Evolutionary conservation across 2,888 invertebrate genomes (phyloP).

Genomic region (Falcaria lacertinaria): DNA sequence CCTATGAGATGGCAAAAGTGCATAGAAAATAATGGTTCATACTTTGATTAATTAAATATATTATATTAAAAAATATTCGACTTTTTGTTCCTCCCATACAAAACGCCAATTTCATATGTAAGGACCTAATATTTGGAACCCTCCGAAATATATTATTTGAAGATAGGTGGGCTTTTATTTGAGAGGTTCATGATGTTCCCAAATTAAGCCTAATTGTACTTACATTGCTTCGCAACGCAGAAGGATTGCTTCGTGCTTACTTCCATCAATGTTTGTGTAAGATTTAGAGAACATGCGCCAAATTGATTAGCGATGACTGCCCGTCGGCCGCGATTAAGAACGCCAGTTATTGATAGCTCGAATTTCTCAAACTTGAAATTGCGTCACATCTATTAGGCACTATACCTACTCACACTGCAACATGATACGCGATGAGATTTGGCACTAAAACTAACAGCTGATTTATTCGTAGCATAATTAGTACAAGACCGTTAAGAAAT

Average conservation of each 20-base stretch:
- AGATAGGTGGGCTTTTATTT: no score
- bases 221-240: slow-evolving; percentile 15
- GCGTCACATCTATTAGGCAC: slow-evolving; percentile 28
- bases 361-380: slow-evolving; percentile 47
- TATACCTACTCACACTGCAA: slow-evolving; percentile 17
- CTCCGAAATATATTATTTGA: slow-evolving; percentile 11
- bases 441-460: slow-evolving; percentile 33
- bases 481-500: slow-evolving; percentile 44
- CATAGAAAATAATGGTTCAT: no score
- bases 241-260: not conserved
- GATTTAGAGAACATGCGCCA: slow-evolving; percentile 27
- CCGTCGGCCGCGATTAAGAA: slow-evolving; percentile 42
- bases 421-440: slow-evolving; percentile 31
- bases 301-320: slow-evolving; percentile 47
- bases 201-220: no score
- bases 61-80: no score
- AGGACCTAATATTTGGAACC: no score
- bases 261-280: slow-evolving; percentile 21
- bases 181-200: no score
- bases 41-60: no score
- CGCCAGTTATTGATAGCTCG: slow-evolving; percentile 30
- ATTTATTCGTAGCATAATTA: slow-evolving; percentile 44
- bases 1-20: no score
- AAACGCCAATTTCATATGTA: no score
- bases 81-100: no score